Conservation (phyloP, 2,888 invertebrate species). For the Parnassius orleans region DNA sequence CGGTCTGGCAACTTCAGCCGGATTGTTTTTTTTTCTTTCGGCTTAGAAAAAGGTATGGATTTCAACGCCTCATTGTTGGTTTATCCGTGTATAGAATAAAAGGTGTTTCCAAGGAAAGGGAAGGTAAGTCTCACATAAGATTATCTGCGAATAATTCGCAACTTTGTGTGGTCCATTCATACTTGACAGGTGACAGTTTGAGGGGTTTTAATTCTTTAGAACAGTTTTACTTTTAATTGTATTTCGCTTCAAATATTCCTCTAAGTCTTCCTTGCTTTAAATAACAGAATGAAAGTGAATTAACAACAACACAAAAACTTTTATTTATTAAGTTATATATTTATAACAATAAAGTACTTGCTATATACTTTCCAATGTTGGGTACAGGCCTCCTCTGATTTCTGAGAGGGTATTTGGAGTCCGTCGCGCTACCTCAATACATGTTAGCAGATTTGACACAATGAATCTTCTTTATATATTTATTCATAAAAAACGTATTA, state of each 20-base stretch:
- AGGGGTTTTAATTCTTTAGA: constrained; percentile 42
- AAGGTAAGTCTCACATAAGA: constrained; percentile 59
- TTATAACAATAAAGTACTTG: background rate
- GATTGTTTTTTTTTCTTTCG: constrained; percentile 56
- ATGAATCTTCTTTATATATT: too few species aligned
- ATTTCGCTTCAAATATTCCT: constrained; percentile 19
- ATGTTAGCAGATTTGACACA: too few species aligned
- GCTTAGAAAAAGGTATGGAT: constrained; percentile 68
- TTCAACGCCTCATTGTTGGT: constrained; percentile 76
- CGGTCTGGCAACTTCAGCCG: constrained; percentile 66
- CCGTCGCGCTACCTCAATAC: too few species aligned
- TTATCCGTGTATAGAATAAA: constrained; percentile 61
- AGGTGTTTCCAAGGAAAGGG: constrained; percentile 65
- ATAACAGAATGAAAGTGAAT: constrained; percentile 40
- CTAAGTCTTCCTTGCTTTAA: constrained; percentile 38
- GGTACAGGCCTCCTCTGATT: too few species aligned
- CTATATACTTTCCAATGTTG: too few species aligned
- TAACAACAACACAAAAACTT: constrained; percentile 2
- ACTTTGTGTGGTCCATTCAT: constrained; percentile 65
- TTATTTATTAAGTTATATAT: background rate
- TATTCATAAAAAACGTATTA: too few species aligned
- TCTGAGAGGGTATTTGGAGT: too few species aligned
- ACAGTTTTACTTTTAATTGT: constrained; percentile 60
- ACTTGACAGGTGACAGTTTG: constrained; percentile 63
- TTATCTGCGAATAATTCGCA: constrained; percentile 57